A percentile compares a stretch with the other conserved stretches of the same genome.
These are phyloP conservation scores for Hemithea aestivaria DNA, from an alignment of 2,888 invertebrate species.

Conservation along the genomic window DNA sequence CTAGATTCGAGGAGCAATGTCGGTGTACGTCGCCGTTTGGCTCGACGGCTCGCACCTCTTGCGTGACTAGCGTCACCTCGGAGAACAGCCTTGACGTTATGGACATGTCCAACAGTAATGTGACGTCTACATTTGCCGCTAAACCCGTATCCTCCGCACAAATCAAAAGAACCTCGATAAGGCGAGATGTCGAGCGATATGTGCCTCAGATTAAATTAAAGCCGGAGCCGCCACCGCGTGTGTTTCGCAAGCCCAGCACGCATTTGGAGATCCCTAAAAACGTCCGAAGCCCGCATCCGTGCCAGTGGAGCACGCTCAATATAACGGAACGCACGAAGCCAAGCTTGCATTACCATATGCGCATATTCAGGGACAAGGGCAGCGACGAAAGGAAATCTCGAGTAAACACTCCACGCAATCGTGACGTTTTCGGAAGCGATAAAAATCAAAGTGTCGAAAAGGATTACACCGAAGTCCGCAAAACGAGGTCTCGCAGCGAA, in stretches of 20 bases:
- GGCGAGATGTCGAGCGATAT: slow-evolving; percentile 62
- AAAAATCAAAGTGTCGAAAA: slow-evolving; percentile 33
- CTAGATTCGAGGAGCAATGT: slow-evolving; percentile 84
- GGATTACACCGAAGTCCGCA: slow-evolving; percentile 43
- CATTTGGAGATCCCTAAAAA: slow-evolving; percentile 71
- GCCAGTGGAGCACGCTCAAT: slow-evolving; percentile 73
- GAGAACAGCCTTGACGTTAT: slow-evolving; percentile 78
- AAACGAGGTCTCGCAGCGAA: slow-evolving; percentile 68
- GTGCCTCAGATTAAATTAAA: slow-evolving; percentile 65
- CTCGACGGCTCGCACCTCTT: slow-evolving; percentile 84
- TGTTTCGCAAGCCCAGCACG: slow-evolving; percentile 68
- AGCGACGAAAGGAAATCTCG: slow-evolving; percentile 50
- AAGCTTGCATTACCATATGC: slow-evolving; percentile 74
- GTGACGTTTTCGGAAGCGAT: slow-evolving; percentile 52
- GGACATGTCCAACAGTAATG: slow-evolving; percentile 72
- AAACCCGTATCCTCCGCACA: slow-evolving; percentile 68
- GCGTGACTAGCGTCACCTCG: slow-evolving; percentile 77
- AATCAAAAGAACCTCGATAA: slow-evolving; percentile 73
- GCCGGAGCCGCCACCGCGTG: slow-evolving; percentile 68
- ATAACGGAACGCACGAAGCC: slow-evolving; percentile 70
- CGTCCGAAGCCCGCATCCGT: slow-evolving; percentile 59
- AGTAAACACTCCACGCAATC: slow-evolving; percentile 52
- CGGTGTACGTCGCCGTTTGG: slow-evolving; percentile 86
- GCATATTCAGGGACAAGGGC: slow-evolving; percentile 62
- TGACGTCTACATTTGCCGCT: slow-evolving; percentile 72